A percentile compares a stretch with the other conserved stretches of the same genome.
Evolutionary conservation across 2,113 vertebrate species (phyloP).

Genomic region (Erinaceus europaeus): DNA sequence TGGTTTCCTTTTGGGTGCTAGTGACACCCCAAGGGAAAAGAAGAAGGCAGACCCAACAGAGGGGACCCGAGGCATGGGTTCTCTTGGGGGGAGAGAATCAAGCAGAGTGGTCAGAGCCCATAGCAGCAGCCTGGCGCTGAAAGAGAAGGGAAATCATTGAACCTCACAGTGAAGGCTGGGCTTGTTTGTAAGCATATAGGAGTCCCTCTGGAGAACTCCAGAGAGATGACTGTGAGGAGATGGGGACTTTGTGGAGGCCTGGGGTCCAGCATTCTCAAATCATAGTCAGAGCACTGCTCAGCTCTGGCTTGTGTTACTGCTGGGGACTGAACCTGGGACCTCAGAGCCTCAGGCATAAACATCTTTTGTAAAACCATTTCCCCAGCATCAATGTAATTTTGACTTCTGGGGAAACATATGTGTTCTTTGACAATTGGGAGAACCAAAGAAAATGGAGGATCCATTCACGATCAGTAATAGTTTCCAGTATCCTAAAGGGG

Average conservation of each 20-base stretch:
- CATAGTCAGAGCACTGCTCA: neutral
- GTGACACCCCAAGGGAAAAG: neutral
- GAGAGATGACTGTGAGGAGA: neutral
- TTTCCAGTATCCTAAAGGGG: neutral
- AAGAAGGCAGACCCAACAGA: neutral
- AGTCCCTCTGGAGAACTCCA: neutral
- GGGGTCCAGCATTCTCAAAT: neutral
- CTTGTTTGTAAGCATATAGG: neutral
- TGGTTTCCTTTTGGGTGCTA: neutral
- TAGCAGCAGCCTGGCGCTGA: neutral
- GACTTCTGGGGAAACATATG: neutral
- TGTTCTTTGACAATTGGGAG: slow-evolving; percentile 19
- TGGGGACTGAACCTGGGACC: too few relatives aligned
- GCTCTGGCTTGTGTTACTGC: too few relatives aligned
- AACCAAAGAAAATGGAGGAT: slow-evolving; percentile 29
- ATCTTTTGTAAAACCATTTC: too few relatives aligned
- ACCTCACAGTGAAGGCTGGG: neutral
- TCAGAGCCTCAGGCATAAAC: too few relatives aligned
- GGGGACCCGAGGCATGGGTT: neutral
- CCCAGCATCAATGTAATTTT: too few relatives aligned
- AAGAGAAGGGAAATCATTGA: neutral
- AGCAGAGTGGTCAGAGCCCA: neutral
- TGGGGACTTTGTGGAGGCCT: neutral
- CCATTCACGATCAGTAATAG: slow-evolving; percentile 1
- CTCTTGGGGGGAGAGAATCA: too few relatives aligned